Evolutionary conservation across 2,797 vertebrate genomes (phyloP), one percentile per base, ranked within the genome.

Genomic region (Falco rusticolus): DNA sequence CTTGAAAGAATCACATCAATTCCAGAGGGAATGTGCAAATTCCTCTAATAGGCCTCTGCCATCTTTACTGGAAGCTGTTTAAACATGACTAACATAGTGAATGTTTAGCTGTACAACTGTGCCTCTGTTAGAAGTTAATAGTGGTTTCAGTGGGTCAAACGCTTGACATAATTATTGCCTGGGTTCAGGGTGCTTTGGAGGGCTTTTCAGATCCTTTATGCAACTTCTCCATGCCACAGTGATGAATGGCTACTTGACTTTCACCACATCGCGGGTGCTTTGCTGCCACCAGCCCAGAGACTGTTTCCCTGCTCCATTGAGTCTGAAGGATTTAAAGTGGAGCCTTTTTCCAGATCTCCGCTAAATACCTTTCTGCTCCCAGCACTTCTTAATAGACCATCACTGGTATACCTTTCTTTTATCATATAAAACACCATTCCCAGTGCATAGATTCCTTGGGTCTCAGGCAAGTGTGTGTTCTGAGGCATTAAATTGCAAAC

Each of bases 1-100:
- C 59, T 84, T 80, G 59, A 89, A 89, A 87, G 89, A 94, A 90
- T 78, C 60, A 37, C 29, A 60, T 77, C 33, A 31, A 31, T 92
- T 91, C 71, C 26, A 10, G 15, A 66, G 77, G 26, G 71, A 96
- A 92, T 79, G 85, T 85, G 31, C 59, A 91, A 89, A 96, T 96
- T 80, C 83, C 43, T 94, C 39, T 94, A 75, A 89, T 63, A 92
- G 81, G 84, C 53, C 72, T 51, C 53, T 95, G 87, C 92, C 94
- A 87, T 97, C 93, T 89, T 96, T 92, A 92, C 72, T 93, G 93
- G 95, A 93, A 94, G 79, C 66, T 92, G 86, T 92, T 94, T 95
- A 94, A 95, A 94, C 48, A 86, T 66, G 86, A 95, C 60, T 83
- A 95, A 93, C 91, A 79, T 81, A 79, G 80, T 48, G 78, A 95